phyloP scores from a whole-genome alignment of 2,888 invertebrate species.

The Drosophila incognita region DNA sequence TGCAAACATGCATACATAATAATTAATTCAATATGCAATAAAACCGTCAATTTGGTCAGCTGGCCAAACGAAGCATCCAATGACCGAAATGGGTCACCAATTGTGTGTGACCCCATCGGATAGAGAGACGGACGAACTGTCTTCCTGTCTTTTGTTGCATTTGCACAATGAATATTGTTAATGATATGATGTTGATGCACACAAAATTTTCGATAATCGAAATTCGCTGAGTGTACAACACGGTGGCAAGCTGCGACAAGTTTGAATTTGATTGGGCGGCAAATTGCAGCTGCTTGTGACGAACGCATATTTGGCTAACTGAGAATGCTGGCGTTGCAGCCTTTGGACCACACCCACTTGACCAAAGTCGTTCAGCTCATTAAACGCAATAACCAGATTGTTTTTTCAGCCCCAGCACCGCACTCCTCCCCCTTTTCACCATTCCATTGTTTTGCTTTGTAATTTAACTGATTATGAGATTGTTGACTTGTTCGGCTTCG shows the following conservation, averaged over 20 bases:
- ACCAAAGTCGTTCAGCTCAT: slow-evolving; percentile 45
- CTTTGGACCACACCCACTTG: slow-evolving; percentile 36
- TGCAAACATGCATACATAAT: slow-evolving; percentile 50
- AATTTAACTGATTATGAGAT: slow-evolving; percentile 80
- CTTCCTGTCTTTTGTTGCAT: slow-evolving; percentile 74
- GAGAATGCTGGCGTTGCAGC: not conserved
- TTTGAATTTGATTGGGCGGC: slow-evolving; percentile 59
- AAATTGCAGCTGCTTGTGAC: slow-evolving; percentile 52
- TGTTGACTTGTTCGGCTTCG: slow-evolving; percentile 70
- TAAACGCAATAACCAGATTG: slow-evolving; percentile 40
- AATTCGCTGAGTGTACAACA: not conserved
- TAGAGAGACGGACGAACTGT: slow-evolving; percentile 36
- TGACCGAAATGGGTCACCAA: slow-evolving; percentile 73
- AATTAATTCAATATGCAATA: slow-evolving; percentile 77
- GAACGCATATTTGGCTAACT: slow-evolving; percentile 40
- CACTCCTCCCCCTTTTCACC: not conserved
- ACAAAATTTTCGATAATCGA: not conserved
- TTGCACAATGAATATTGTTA: slow-evolving; percentile 17
- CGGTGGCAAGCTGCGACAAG: slow-evolving; percentile 45
- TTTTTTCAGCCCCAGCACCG: too few relatives aligned
- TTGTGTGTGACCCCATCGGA: slow-evolving; percentile 57
- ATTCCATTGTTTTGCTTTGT: slow-evolving; percentile 55
- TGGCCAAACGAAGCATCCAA: slow-evolving; percentile 7
- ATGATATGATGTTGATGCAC: slow-evolving; percentile 1
- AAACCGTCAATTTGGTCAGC: slow-evolving; percentile 59